Base-by-base conservation (phyloP, 2,797 vertebrate species). In the Parambassis ranga region DNA sequence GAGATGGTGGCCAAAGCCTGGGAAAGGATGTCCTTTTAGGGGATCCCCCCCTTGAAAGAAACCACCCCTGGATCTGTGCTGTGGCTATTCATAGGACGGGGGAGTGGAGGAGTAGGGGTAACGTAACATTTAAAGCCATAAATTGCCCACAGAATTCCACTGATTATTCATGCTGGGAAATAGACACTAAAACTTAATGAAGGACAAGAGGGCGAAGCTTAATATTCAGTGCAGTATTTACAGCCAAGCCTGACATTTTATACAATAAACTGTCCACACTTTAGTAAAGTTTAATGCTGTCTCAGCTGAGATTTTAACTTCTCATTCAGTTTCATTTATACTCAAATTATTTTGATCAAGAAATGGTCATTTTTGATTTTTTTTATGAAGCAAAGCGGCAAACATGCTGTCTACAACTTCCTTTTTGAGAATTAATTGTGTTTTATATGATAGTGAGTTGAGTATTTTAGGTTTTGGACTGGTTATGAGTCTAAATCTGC, bases 21-120 rank as follows among this genome's bases (percentile, higher is more conserved):
- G 85, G 74, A 61, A 79, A 79, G 88, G 77, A 83, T 86, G 79
- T 80, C 91, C 90, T 89, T 91, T 86, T 91, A 90, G 87, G 91
- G 90, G 60, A 44, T 76, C 80, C 82, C 87, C 24, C 39, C 42
- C 23, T 16, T n/a, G n/a, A 31, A 60, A 59, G 74, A 68, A 70
- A 44, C 27, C 32, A 36, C 43, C 37, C 20, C 46, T 51, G 48
- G 48, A 69, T 66, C 37, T 22, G 49, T 15, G 42, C 70, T 58
- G 69, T 50, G 49, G 69, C 82, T 92, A 91, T 90, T 90, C 71
- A 82, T 77, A 51, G 86, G 52, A n/a, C n/a, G n/a, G 35, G 8
- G n/a, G 16, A 8, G 30, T 2, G 28, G 10, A 50, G n/a, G n/a
- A n/a, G n/a, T n/a, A n/a, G n/a, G n/a, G n/a, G n/a, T n/a, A n/a